These are phyloP conservation scores for Brachionus rubens DNA, from an alignment of 1,140 invertebrate genomes.

Conservation along the genomic window DNA sequence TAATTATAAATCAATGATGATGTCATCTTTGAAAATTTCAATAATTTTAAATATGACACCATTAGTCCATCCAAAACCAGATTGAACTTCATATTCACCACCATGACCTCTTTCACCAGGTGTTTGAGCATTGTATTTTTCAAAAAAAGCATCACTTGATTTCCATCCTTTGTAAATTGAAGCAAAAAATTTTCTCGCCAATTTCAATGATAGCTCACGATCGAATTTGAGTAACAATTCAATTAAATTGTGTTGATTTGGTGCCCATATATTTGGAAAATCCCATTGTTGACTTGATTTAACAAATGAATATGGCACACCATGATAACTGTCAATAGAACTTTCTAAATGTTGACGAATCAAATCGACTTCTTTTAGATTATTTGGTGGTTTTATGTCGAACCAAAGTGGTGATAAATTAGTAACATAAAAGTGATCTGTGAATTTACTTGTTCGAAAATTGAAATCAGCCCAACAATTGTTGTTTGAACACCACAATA, in stretches of 20 bases:
- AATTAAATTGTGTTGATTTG: conserved; percentile 64
- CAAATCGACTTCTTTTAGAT: conserved; percentile 7
- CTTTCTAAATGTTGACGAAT: background rate
- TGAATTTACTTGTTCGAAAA: conserved; percentile 65
- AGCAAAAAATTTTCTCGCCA: conserved; percentile 75
- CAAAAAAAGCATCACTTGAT: conserved; percentile 72
- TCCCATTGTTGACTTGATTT: conserved; percentile 88
- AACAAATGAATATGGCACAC: conserved; percentile 73
- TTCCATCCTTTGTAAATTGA: conserved; percentile 77
- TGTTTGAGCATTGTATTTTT: conserved; percentile 77
- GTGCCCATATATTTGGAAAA: conserved; percentile 88
- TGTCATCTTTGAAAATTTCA: conserved; percentile 37
- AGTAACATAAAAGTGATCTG: conserved; percentile 70
- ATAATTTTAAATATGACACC: conserved; percentile 77
- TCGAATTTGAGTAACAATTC: conserved; percentile 61
- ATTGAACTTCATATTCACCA: conserved; percentile 82
- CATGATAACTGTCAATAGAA: background rate
- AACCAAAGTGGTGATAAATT: conserved; percentile 82
- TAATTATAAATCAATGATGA: too few species aligned
- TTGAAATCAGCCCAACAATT: conserved; percentile 85
- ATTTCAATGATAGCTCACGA: conserved; percentile 69
- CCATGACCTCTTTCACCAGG: conserved; percentile 73
- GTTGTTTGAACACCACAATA: conserved; percentile 76
- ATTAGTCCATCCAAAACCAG: conserved; percentile 91
- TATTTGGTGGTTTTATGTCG: conserved; percentile 53